These are phyloP conservation scores for Odontophorus gujanensis DNA, from an alignment of 2,113 vertebrate genomes.

Conservation along the genomic window DNA sequence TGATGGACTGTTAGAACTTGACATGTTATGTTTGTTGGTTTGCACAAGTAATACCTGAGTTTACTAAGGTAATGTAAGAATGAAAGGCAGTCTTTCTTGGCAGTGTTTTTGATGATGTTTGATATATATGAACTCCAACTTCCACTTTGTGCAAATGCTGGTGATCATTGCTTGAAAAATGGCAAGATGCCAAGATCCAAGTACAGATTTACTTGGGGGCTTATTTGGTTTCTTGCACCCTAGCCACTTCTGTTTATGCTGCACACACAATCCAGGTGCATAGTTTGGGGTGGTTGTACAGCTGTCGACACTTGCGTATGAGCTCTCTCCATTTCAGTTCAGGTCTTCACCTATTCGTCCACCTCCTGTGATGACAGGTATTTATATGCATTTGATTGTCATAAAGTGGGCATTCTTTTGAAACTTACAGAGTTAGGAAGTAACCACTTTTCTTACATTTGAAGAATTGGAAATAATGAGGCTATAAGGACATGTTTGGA, in stretches of 20 bases:
- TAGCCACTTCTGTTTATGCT: neutral
- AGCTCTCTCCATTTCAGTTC: neutral
- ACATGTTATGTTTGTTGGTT: neutral
- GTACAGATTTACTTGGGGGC: neutral
- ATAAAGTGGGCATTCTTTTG: neutral
- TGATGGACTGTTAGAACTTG: neutral
- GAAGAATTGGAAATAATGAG: neutral
- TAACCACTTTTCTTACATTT: neutral
- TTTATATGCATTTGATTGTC: neutral
- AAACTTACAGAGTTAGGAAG: neutral
- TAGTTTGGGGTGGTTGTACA: neutral
- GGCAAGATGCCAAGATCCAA: neutral
- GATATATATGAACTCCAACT: neutral
- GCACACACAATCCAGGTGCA: accelerated
- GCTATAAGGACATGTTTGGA: neutral
- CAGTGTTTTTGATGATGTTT: neutral
- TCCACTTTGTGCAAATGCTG: neutral
- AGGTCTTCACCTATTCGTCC: neutral
- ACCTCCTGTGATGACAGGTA: neutral
- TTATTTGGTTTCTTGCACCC: neutral
- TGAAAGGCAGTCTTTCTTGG: neutral
- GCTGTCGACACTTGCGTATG: neutral
- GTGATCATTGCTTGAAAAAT: neutral
- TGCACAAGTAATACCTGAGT: neutral
- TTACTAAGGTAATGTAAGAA: neutral